Base-by-base conservation (phyloP, 1,140 invertebrate genomes). In the Lasioglossum albipes region DNA sequence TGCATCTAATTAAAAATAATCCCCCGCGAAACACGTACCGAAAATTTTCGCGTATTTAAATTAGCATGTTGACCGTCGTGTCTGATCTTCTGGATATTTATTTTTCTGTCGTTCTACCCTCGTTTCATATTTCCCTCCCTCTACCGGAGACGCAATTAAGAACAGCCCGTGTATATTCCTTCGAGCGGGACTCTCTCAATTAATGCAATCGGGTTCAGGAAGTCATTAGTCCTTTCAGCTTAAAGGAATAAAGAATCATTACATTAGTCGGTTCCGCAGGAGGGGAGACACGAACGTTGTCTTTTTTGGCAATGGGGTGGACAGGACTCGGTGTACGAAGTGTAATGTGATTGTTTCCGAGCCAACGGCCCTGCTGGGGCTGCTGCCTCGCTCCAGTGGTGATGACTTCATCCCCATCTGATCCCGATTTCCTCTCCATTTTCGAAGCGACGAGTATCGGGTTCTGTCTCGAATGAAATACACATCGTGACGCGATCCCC, bases 311-410 rank as follows among this genome's bases (percentile, higher is more conserved):
- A 27, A 27, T 27, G 27, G 27, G 77, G 31, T 77, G 71, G 69
- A 72, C 71, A 54, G 66, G 65, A 69, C 75, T 89, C 82, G 87
- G 89, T 88, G 87, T 88, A 84, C 84, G 73, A 86, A 81, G 83
- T 89, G 83, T 93, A 93, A 93, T 93, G 92, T 93, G 92, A 93
- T 93, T 93, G 92, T 93, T 93, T 93, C 91, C 92, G 82, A 90
- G 79, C 88, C 89, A 90, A 85, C 88, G 87, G 80, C 71, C 87
- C 75, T 74, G 79, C 78, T 85, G 84, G 84, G 85, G 84, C 83
- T 77, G 85, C 65, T 75, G 79, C 73, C 54, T 75, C 68, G 75
- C 75, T 87, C 82, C 62, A 52, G 45, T 61, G 66, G 41, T 88
- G 92, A 93, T 93, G 91, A 92, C 91, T 93, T 90, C 89, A 93